Conservation (phyloP, 1,140 invertebrate genomes). For the Caenorhabditis inopinata region DNA sequence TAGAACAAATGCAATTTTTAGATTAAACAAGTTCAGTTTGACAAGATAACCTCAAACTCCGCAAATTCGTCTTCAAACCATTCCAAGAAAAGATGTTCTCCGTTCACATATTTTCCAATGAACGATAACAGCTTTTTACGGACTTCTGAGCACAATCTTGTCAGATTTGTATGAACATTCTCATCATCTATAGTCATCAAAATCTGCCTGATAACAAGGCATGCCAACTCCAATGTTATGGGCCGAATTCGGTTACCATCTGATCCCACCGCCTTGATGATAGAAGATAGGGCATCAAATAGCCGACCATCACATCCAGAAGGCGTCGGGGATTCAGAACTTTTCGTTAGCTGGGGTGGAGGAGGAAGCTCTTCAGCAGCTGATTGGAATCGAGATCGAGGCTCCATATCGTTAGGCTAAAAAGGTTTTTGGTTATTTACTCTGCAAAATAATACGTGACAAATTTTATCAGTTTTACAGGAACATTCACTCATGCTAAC, state of each 20-base stretch:
- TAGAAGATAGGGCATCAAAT: slow-evolving; percentile 47
- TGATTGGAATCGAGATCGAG: neutral
- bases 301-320: slow-evolving; percentile 4
- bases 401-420: neutral
- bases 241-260: slow-evolving; percentile 77
- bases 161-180: slow-evolving; percentile 66
- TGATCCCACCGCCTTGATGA: slow-evolving; percentile 48
- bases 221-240: slow-evolving; percentile 84
- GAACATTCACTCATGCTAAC: too few relatives aligned
- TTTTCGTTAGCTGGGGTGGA: neutral
- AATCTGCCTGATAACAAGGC: slow-evolving; percentile 75
- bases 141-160: neutral
- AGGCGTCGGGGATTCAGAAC: neutral
- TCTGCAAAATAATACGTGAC: too few relatives aligned
- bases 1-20: neutral
- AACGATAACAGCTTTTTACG: neutral
- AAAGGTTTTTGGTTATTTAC: neutral
- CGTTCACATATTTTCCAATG: slow-evolving; percentile 78
- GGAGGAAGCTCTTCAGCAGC: slow-evolving; percentile 6
- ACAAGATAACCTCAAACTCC: slow-evolving; percentile 76
- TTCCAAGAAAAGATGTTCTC: slow-evolving; percentile 96
- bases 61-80: slow-evolving; percentile 97
- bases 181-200: slow-evolving; percentile 69
- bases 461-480: too few relatives aligned
- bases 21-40: slow-evolving; percentile 68